Base-by-base conservation (phyloP, 1,140 invertebrate species). In the Drosophila santomea region DNA sequence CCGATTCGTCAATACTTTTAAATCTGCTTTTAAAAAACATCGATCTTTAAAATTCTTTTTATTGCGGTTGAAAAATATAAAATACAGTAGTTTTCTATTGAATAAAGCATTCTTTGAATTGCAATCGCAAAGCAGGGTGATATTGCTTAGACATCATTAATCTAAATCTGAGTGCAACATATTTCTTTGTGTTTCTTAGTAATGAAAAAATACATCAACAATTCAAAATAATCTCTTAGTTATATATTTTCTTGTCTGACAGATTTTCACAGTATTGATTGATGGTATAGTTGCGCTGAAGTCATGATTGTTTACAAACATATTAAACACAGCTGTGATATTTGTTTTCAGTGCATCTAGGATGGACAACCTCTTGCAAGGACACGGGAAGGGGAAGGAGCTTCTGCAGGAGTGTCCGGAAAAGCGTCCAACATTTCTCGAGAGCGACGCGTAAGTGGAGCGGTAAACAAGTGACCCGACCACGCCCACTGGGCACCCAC, bases 401-500 rank as follows among this genome's bases (percentile, higher is more conserved):
- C 28, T 43, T 44, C 41, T 35, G 36, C 56, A 59, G 54, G 4
- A 41, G 36, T 39, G 20, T 43, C 77, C 58, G 54, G 78, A 75
- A 75, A 79, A 76, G 66, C 75, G 78, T 78, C 78, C 56, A 51
- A 47, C 74, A 68, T 68, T 55, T 78, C 60, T 78, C 71, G 59
- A 79, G 83, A 75, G 62, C 59, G 71, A 76, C 62, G 79, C 75
- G 71, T 88, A 80, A 88, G 83, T 88, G 80, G 76, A 78, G 84
- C 84, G 79, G 79, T 83, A 88, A 88, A 88, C 83, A 82, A 83
- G 83, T 79, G 67, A 75, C 75, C 76, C 78, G 66, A 39, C 67
- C 73, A 76, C 61, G 60, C 61, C 54, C 59, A 74, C 57, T 28
- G 20, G 11, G 41, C 48, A 50, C 45, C 51, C 59, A 54, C 56